A percentile compares a stretch with the other conserved stretches of the same genome.
These are phyloP conservation scores for Centropristis striata DNA, from an alignment of 2,113 vertebrate genomes.

Conservation along the genomic window DNA sequence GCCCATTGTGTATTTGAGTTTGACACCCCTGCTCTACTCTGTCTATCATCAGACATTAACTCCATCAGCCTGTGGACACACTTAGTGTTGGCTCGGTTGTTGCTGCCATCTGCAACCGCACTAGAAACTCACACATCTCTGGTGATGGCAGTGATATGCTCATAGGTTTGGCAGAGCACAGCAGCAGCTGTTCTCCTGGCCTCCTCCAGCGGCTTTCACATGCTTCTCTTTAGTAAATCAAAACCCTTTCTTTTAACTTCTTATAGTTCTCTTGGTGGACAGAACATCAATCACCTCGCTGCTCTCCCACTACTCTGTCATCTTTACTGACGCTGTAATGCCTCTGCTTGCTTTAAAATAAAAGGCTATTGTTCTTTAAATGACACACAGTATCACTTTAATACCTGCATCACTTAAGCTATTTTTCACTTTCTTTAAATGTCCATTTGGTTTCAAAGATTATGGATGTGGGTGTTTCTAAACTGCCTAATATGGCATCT, in stretches of 20 bases:
- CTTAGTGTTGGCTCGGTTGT: conserved; percentile 1
- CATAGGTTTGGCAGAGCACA: conserved; percentile 28
- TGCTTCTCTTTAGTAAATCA: conserved; percentile 18
- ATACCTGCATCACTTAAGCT: neutral
- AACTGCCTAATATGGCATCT: neutral
- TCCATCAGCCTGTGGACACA: neutral
- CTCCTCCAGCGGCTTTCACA: conserved; percentile 9
- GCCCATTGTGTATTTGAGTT: too few relatives aligned
- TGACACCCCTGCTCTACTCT: neutral
- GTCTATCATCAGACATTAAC: neutral
- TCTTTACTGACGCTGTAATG: neutral
- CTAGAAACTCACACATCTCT: conserved; percentile 22
- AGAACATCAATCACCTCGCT: neutral
- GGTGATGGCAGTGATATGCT: conserved; percentile 19
- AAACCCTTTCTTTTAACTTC: conserved; percentile 3
- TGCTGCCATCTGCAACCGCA: conserved; percentile 20
- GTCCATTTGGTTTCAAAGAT: neutral
- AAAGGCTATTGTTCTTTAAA: neutral
- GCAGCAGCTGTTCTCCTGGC: conserved; percentile 37
- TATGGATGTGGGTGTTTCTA: neutral
- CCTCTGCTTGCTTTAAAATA: neutral
- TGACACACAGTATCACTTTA: neutral
- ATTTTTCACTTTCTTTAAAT: neutral
- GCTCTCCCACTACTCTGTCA: neutral
- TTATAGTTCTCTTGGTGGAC: neutral